Base-by-base conservation (phyloP, 2,888 invertebrate genomes). In the Ceratothoa steindachneri region DNA sequence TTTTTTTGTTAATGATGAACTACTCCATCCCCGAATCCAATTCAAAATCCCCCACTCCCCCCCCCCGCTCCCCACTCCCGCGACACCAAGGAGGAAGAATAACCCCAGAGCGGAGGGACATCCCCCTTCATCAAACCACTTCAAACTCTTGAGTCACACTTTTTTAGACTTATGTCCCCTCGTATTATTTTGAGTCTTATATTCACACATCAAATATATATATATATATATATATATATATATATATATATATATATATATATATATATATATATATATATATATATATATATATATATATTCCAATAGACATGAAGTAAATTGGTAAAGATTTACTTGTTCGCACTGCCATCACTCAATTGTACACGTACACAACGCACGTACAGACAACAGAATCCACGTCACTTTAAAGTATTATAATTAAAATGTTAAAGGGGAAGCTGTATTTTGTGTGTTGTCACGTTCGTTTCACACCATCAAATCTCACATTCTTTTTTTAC, bases 241-340 rank as follows among this genome's bases (percentile, higher is more conserved):
- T 30, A 66, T 66, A 66, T 30, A 66, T 30, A 66, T 66, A 30
- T 30, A 66, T 30, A 66, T 30, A 66, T 19, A 66, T 66, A 66
- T 30, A 66, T 30, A 66, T 66, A 30, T 30, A 66, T 30, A 66
- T 30, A 66, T 28, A 30, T 66, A 28, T 28, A 66, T 28, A 28
- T 30, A 30, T 66, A 28, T 30, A 30, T 30, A 66, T 30, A 28
- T 30, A 66, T 66, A 28, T 30, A 66, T 15, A 66, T 28, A 66
- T 66, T n/a, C n/a, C n/a, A n/a, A n/a, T n/a, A n/a, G n/a, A n/a
- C n/a, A n/a, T n/a, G n/a, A n/a, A n/a, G n/a, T n/a, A n/a, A n/a
- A n/a, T n/a, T n/a, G n/a, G n/a, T n/a, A n/a, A n/a, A n/a, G n/a
- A n/a, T n/a, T n/a, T n/a, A n/a, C n/a, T n/a, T n/a, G n/a, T n/a